Evolutionary conservation across 2,888 invertebrate species (phyloP).

Genomic region (Napeogenes sylphis): DNA sequence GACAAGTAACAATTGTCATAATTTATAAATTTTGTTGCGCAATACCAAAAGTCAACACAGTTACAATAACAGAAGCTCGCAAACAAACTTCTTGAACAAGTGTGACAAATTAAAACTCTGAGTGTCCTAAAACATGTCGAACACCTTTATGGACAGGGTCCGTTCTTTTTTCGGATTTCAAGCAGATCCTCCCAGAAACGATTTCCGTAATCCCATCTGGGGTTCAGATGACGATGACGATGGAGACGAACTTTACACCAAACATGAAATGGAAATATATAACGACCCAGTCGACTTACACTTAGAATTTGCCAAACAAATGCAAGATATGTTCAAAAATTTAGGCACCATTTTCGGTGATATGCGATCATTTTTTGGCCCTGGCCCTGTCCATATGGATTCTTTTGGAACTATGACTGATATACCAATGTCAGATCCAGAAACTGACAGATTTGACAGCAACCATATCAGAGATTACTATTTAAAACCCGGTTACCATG

Average conservation of each 20-base stretch:
- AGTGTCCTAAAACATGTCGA: constrained; percentile 33
- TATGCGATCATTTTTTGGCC: constrained; percentile 52
- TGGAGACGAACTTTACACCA: constrained; percentile 63
- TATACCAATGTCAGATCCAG: constrained; percentile 22
- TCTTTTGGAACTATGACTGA: constrained; percentile 33
- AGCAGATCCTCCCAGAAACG: constrained; percentile 57
- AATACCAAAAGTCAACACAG: constrained; percentile 38
- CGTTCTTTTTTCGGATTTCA: constrained; percentile 57
- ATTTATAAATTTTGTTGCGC: constrained; percentile 56
- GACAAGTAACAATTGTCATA: not conserved
- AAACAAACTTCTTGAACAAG: constrained; percentile 33
- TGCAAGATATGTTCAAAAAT: constrained; percentile 61
- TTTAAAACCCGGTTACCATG: constrained; percentile 65
- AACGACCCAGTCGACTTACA: constrained; percentile 49
- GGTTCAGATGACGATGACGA: constrained; percentile 66
- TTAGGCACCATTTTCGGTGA: constrained; percentile 63
- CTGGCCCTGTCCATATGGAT: constrained; percentile 46
- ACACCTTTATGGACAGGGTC: constrained; percentile 56
- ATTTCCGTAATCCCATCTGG: constrained; percentile 73
- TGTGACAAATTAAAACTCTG: constrained; percentile 16
- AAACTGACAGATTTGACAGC: constrained; percentile 43
- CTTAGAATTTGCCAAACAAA: constrained; percentile 54
- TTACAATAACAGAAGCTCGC: constrained; percentile 23
- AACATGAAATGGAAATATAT: constrained; percentile 44
- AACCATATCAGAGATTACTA: constrained; percentile 62